These are phyloP conservation scores for Puma concolor DNA, from an alignment of 2,113 vertebrate genomes.

Conservation along the genomic window DNA sequence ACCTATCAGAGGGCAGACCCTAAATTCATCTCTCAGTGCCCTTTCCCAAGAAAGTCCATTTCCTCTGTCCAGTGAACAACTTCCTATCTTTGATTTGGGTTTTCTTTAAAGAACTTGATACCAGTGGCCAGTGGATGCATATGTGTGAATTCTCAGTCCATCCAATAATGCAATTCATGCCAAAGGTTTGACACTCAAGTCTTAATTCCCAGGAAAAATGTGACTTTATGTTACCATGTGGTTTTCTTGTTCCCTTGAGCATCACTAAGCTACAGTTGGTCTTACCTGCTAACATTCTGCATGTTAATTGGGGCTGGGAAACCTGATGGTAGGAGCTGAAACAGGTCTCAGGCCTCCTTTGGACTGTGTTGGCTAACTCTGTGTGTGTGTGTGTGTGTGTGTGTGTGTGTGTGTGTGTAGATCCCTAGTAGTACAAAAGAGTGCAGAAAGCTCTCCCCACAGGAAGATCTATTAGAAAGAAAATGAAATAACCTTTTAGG, in stretches of 20 bases:
- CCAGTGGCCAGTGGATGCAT: not conserved
- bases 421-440: not conserved
- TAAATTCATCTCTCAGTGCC: not conserved
- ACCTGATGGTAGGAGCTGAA: not conserved
- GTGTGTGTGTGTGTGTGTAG: not conserved
- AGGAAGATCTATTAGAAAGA: not conserved
- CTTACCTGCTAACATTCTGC: not conserved
- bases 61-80: not conserved
- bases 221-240: not conserved
- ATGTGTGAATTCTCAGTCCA: not conserved
- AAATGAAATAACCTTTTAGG: not conserved
- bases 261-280: not conserved
- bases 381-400: not conserved
- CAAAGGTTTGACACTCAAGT: not conserved
- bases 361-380: not conserved
- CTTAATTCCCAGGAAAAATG: not conserved
- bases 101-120: constrained; percentile 36
- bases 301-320: not conserved
- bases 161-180: not conserved
- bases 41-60: not conserved
- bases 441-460: not conserved
- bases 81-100: not conserved
- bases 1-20: not conserved
- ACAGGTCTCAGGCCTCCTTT: not conserved
- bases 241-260: not conserved